Conservation (phyloP, 2,113 vertebrate species). For the Tragelaphus imberbis region DNA sequence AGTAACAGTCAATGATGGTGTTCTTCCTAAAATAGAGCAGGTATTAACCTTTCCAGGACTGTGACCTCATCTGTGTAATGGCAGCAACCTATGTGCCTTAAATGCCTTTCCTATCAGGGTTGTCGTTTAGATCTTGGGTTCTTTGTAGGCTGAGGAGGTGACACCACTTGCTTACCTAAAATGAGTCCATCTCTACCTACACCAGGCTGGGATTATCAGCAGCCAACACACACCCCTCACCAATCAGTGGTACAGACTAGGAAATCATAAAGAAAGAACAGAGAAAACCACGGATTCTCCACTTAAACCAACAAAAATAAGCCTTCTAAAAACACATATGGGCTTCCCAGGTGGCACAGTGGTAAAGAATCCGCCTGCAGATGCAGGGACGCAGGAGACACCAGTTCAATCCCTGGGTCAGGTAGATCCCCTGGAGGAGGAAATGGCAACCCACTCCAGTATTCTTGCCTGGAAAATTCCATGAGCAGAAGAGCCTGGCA, state of each 20-base stretch:
- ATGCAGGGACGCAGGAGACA: background rate
- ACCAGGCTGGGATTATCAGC: background rate
- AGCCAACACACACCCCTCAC: background rate
- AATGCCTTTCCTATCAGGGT: background rate
- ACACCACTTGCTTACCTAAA: background rate
- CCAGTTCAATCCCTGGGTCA: background rate
- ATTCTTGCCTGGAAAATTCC: background rate
- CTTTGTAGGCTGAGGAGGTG: background rate
- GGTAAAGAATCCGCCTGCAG: background rate
- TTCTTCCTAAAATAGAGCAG: background rate
- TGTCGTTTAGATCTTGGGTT: background rate
- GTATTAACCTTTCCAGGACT: background rate
- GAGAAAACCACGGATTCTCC: background rate
- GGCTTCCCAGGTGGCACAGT: background rate
- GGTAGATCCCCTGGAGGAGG: background rate
- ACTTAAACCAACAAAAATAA: background rate
- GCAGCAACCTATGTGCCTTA: background rate
- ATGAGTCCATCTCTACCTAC: background rate
- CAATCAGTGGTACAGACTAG: background rate
- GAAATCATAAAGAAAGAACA: background rate
- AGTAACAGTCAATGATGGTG: background rate
- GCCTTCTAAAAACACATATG: background rate
- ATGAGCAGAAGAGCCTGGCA: background rate
- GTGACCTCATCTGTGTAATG: background rate
- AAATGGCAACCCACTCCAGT: background rate